Conservation (phyloP, 2,113 vertebrate genomes). For the Notiomystis cincta region DNA sequence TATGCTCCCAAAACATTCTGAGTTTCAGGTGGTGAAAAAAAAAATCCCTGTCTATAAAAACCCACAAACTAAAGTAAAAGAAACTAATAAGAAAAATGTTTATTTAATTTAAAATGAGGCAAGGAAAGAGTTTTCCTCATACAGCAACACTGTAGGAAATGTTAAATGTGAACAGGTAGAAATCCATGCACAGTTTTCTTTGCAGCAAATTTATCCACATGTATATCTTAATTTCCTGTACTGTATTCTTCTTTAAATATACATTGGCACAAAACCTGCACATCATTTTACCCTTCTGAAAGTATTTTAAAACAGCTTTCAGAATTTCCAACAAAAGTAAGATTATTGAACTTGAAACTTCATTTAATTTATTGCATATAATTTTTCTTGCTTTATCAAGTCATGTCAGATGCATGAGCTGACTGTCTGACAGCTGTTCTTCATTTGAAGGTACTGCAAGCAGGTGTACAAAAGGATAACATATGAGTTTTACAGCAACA, state of each 20-base stretch:
- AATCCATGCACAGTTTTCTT: neutral
- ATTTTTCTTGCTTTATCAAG: neutral
- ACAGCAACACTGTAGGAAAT: neutral
- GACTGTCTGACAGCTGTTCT: neutral
- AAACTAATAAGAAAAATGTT: neutral
- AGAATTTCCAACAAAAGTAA: neutral
- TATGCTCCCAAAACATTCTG: neutral
- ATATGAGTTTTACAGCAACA: neutral
- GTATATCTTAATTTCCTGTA: neutral
- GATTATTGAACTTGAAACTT: neutral
- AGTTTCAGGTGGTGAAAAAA: neutral
- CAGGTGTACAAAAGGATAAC: neutral
- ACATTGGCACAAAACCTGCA: neutral
- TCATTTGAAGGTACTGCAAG: neutral
- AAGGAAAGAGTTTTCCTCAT: neutral
- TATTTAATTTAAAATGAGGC: neutral
- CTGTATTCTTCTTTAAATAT: neutral
- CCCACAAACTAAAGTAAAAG: neutral
- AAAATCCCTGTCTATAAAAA: neutral
- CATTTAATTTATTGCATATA: neutral
- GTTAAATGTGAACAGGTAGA: neutral
- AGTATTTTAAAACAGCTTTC: neutral
- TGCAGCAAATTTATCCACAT: neutral
- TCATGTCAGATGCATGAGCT: neutral
- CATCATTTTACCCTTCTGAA: neutral